A percentile compares a stretch with the other conserved stretches of the same genome.
Evolutionary conservation across 2,888 invertebrate genomes (phyloP).

Genomic region (Cryptosula pallasiana): DNA sequence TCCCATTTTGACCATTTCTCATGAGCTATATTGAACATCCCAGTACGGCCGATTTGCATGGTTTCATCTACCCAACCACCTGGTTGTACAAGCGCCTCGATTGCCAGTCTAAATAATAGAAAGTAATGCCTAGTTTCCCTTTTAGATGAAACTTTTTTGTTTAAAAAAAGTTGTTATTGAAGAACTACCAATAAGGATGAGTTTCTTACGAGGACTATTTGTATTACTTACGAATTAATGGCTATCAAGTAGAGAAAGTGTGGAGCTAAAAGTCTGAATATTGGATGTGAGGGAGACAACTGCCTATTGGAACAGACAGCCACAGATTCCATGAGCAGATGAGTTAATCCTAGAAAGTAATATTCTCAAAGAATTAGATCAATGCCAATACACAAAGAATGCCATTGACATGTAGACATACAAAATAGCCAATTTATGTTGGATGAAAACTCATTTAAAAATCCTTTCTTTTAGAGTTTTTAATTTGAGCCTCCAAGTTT

Average conservation of each 20-base stretch:
- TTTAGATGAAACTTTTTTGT: too few species aligned
- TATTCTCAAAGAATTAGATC: background rate
- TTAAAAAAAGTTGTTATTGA: too few species aligned
- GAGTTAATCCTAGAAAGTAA: constrained; percentile 27
- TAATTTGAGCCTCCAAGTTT: too few species aligned
- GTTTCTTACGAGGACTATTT: too few species aligned
- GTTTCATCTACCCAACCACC: constrained; percentile 27
- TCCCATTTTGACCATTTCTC: background rate
- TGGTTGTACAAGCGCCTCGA: constrained; percentile 25
- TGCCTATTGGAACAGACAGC: constrained; percentile 43
- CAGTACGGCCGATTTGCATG: constrained; percentile 27
- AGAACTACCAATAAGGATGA: too few species aligned
- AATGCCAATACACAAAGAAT: too few species aligned
- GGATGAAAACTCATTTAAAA: too few species aligned
- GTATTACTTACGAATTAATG: constrained; percentile 42
- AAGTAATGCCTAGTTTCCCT: constrained; percentile 22
- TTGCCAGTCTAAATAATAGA: background rate
- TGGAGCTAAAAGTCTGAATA: constrained; percentile 46
- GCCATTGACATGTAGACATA: too few species aligned
- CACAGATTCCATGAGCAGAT: constrained; percentile 47
- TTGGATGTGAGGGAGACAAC: constrained; percentile 46
- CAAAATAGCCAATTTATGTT: too few species aligned
- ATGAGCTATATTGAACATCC: constrained; percentile 23
- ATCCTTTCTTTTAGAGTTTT: too few species aligned
- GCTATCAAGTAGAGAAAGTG: constrained; percentile 47